Conservation (phyloP, 2,113 vertebrate genomes). For the Cyprinodon brontotheroides region DNA sequence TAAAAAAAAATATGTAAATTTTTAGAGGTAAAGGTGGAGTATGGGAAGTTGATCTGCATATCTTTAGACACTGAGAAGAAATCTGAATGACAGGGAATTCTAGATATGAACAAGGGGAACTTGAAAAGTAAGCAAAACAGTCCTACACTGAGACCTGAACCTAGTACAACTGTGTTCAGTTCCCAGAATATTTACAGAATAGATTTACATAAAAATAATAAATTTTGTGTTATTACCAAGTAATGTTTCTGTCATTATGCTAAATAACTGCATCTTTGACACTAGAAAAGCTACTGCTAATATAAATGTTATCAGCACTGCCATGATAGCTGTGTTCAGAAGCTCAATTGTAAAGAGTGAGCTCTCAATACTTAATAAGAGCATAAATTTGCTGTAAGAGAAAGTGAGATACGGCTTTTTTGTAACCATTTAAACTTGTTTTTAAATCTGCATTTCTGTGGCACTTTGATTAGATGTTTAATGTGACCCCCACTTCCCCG, state of each 20-base stretch:
- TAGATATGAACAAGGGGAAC: not conserved
- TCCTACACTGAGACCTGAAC: not conserved
- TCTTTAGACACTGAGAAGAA: not conserved
- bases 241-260: not conserved
- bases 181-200: not conserved
- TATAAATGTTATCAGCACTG: constrained; percentile 29
- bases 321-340: constrained; percentile 25
- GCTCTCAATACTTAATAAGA: constrained; percentile 43
- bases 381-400: constrained; percentile 25
- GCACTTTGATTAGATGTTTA: constrained; percentile 28
- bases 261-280: constrained; percentile 3
- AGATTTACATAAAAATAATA: not conserved
- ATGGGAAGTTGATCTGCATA: not conserved
- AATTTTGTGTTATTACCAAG: not conserved
- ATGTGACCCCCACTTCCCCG: constrained; percentile 6
- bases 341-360: constrained; percentile 20
- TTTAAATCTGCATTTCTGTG: constrained; percentile 30
- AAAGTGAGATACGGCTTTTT: constrained; percentile 19
- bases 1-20: not conserved
- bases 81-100: not conserved
- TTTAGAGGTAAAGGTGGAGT: not conserved
- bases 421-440: constrained; percentile 14
- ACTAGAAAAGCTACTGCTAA: not conserved
- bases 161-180: not conserved
- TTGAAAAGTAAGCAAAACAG: not conserved